These are phyloP conservation scores for Harlomillsia oculata DNA, from an alignment of 1,140 invertebrate species.

Conservation along the genomic window DNA sequence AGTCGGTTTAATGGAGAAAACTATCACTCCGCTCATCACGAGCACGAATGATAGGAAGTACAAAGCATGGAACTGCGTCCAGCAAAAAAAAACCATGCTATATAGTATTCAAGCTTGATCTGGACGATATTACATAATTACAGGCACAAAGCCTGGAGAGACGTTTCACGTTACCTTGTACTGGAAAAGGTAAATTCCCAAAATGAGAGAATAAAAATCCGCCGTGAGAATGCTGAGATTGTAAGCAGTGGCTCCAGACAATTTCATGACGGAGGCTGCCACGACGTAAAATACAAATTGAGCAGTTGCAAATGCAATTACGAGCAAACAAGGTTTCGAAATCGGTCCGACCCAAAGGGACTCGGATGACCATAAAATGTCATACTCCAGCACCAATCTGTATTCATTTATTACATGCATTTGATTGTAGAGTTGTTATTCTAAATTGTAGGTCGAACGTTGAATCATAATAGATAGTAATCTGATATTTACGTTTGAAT, in stretches of 20 bases:
- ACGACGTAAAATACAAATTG: slow-evolving; percentile 69
- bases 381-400: slow-evolving; percentile 49
- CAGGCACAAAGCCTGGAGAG: too few relatives aligned
- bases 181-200: slow-evolving; percentile 68
- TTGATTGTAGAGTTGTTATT: too few relatives aligned
- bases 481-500: slow-evolving; percentile 72
- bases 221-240: slow-evolving; percentile 73
- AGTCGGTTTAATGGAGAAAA: slow-evolving; percentile 42
- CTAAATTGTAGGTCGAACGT: not conserved
- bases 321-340: slow-evolving; percentile 48
- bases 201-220: slow-evolving; percentile 73
- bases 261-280: slow-evolving; percentile 62
- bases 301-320: slow-evolving; percentile 47
- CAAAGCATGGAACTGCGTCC: slow-evolving; percentile 70
- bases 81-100: too few relatives aligned
- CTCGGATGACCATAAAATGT: slow-evolving; percentile 42
- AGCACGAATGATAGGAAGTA: slow-evolving; percentile 68
- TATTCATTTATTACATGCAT: too few relatives aligned
- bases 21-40: slow-evolving; percentile 63
- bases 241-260: slow-evolving; percentile 68
- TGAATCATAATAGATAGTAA: slow-evolving; percentile 26
- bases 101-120: too few relatives aligned
- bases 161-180: slow-evolving; percentile 56
- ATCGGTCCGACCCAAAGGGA: slow-evolving; percentile 46
- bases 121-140: too few relatives aligned